Conservation (phyloP, 2,888 invertebrate genomes). For the Melanargia galathea region DNA sequence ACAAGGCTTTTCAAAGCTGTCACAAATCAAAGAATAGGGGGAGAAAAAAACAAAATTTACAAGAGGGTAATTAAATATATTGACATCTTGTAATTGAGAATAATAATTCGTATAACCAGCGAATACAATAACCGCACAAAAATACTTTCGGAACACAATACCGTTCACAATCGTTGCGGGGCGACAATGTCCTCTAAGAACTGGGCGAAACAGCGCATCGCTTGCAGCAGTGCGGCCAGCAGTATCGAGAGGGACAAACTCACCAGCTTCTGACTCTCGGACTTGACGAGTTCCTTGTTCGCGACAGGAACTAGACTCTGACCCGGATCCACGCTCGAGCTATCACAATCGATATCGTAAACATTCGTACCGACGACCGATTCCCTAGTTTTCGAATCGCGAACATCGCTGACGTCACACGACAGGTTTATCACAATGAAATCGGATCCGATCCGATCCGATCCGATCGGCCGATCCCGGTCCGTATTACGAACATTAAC, state of each 20-base stretch:
- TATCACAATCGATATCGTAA: slow-evolving; percentile 63
- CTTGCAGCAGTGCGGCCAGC: slow-evolving; percentile 83
- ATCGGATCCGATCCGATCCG: slow-evolving; percentile 52
- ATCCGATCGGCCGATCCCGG: slow-evolving; percentile 43
- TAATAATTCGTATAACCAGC: slow-evolving; percentile 52
- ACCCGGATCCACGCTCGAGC: slow-evolving; percentile 60
- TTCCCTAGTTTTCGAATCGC: slow-evolving; percentile 49
- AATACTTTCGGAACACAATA: slow-evolving; percentile 60
- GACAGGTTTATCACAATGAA: slow-evolving; percentile 73
- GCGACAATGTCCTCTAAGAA: slow-evolving; percentile 82
- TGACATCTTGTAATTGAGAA: slow-evolving; percentile 56
- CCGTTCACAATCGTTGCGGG: slow-evolving; percentile 68
- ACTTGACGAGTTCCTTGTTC: slow-evolving; percentile 71
- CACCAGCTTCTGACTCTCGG: slow-evolving; percentile 78
- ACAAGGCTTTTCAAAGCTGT: too few relatives aligned
- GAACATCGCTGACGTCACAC: slow-evolving; percentile 61
- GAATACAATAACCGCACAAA: slow-evolving; percentile 67
- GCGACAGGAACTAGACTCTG: slow-evolving; percentile 73
- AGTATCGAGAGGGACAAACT: slow-evolving; percentile 83
- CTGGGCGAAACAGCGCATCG: slow-evolving; percentile 84
- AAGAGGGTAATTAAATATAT: slow-evolving; percentile 70
- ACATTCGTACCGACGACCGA: slow-evolving; percentile 57
- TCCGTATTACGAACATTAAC: slow-evolving; percentile 61
- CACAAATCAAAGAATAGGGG: background rate
- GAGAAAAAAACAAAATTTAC: slow-evolving; percentile 55